These are phyloP conservation scores for Chlorops oryzae DNA, from an alignment of 1,140 invertebrate species.

Conservation along the genomic window DNA sequence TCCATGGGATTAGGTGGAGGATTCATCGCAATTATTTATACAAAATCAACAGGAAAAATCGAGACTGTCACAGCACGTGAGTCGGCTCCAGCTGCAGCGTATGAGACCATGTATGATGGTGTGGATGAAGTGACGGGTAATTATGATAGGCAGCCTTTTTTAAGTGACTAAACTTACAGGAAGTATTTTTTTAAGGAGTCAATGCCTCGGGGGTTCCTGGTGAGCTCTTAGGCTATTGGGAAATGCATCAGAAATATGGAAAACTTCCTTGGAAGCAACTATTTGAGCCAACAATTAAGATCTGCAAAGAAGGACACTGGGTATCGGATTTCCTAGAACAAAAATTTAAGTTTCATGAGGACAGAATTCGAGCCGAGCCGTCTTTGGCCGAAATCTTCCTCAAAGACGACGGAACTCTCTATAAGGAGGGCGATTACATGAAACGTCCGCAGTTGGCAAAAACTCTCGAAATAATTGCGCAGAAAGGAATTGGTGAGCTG, in stretches of 20 bases:
- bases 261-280: constrained; percentile 73
- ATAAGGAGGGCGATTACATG: constrained; percentile 63
- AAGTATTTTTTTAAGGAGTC: constrained; percentile 51
- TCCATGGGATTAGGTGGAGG: constrained; percentile 85
- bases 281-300: constrained; percentile 69
- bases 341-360: constrained; percentile 53
- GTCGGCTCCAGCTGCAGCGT: constrained; percentile 64
- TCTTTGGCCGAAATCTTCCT: constrained; percentile 62
- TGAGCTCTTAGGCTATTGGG: constrained; percentile 81
- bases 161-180: background rate
- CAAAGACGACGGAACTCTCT: constrained; percentile 59
- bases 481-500: constrained; percentile 58
- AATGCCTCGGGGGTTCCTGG: constrained; percentile 83
- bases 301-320: constrained; percentile 64
- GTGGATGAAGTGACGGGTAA: constrained; percentile 47
- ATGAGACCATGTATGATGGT: constrained; percentile 62
- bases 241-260: constrained; percentile 69
- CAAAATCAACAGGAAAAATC: constrained; percentile 53
- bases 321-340: constrained; percentile 67
- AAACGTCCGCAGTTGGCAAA: constrained; percentile 63
- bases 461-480: constrained; percentile 66
- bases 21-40: constrained; percentile 76
- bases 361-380: constrained; percentile 56
- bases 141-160: background rate
- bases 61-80: constrained; percentile 75